Conservation (phyloP, 2,888 invertebrate species). For the Microlaimidae sp. region DNA sequence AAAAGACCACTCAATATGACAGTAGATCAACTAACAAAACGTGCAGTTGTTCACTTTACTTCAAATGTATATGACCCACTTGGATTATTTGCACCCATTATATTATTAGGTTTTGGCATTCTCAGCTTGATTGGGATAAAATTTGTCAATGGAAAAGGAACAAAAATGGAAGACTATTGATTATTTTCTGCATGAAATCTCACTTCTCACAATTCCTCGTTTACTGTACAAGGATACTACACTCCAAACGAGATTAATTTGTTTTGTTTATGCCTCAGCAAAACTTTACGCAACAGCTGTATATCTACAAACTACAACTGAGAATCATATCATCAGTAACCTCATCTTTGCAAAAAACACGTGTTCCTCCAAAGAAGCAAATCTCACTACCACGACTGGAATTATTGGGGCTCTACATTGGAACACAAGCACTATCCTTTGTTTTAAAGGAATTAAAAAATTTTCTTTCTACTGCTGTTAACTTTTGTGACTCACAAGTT, state of each 20-base stretch:
- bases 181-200: background rate
- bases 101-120: constrained; percentile 19
- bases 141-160: constrained; percentile 14
- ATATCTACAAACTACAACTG: too few species aligned
- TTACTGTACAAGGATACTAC: background rate
- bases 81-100: constrained; percentile 17
- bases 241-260: constrained; percentile 12
- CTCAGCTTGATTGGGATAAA: constrained; percentile 21
- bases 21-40: constrained; percentile 12
- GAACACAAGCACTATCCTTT: too few species aligned
- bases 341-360: too few species aligned
- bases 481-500: too few species aligned
- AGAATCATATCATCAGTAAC: too few species aligned
- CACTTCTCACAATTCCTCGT: background rate
- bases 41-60: constrained; percentile 16
- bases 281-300: constrained; percentile 19
- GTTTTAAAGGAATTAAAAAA: too few species aligned
- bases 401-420: too few species aligned
- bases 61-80: constrained; percentile 19
- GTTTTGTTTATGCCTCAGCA: constrained; percentile 21
- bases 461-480: too few species aligned
- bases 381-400: too few species aligned
- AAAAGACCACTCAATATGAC: background rate
- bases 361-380: too few species aligned
- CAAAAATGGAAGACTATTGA: constrained; percentile 6